Evolutionary conservation across 92 coral and sea anemone species (phyloP), one percentile per base, ranked within the genome.

Genomic region (Desmophyllum pertusum): DNA sequence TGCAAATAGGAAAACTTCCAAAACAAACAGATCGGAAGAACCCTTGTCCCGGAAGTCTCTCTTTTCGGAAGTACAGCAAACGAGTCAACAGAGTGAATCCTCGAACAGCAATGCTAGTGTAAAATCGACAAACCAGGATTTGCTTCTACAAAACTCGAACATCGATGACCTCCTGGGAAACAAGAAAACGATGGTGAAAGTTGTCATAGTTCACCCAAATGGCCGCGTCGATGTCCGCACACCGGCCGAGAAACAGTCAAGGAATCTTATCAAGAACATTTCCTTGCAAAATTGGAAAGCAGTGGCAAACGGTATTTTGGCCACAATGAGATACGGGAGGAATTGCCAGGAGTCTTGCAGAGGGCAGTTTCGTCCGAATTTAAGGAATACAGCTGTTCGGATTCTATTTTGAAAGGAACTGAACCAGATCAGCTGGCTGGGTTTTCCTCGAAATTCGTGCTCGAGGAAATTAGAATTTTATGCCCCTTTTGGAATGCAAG

Each of bases 401-500:
- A 88, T 11, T 51, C 85, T 41, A 78, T 77, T 33, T 61, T 85
- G 33, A 89, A 89, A 69, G 89, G 82, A 21, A 89, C 86, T 6
- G 72, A 79, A 19, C 82, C 81, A 8, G 85, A 84, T 70, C 71
- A 84, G 43, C 85, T 88, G 29, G 61, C 88, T 13, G 84, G 77
- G 23, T 88, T 84, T 62, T 76, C 85, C 4, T 42, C 68, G 59
- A 89, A 80, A 74, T 83, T 73, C 17, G 86, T 89, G 31, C 66
- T 80, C 19, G 75, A 85, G 18, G 87, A 85, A 52, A 67, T 42
- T 27, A 10, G 62, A 29, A n/a, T 77, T 2, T 29, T 38, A 35
- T 85, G 86, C 45, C 90, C 93, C 10, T 59, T 86, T 30, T 90
- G 90, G 90, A 43, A 70, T 53, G 68, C 85, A 19, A 21, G 85